Base-by-base conservation (phyloP, 2,888 invertebrate genomes). In the Andrena bicolor region DNA sequence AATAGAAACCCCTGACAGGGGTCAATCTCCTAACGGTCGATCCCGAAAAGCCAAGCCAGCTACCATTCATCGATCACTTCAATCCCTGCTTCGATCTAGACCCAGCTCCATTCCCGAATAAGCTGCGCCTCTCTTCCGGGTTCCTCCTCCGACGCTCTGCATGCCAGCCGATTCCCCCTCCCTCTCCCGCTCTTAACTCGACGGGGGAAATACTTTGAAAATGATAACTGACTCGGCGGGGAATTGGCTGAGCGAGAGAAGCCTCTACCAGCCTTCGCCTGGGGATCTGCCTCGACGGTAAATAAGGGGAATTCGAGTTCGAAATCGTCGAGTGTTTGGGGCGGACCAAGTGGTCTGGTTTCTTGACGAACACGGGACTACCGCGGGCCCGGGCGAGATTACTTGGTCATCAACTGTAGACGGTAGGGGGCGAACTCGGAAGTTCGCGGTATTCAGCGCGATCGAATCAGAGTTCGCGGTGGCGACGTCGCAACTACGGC, bases 1-100 rank as follows among this genome's bases (percentile, higher is more conserved):
- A 91, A 91, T 91, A 91, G 91, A 91, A 91, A 90, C 85, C 89
- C 89, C 89, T 90, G 90, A 90, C 89, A 89, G 90, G 86, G 91
- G 91, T 91, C 91, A 90, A 90, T 91, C 90, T 91, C 90, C 90
- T 84, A 86, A 89, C 87, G 89, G 88, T 85, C 89, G 88, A 90
- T 90, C 85, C 84, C 84, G 82, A 74, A 88, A 90, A 90, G 89
- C 86, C 86, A 87, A 89, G 82, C 89, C 79, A 61, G 82, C 88
- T 71, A 72, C 75, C 85, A 83, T 89, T 87, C 90, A 90, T 90
- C 90, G 90, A 90, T 90, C 90, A 90, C 87, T 76, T 83, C 83
- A 81, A 85, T 85, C 84, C 82, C 71, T 56, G 64, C 60, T 73
- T 79, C 86, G 86, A 87, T 86, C 87, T 80, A 83, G 79, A 53